Evolutionary conservation across 1,140 invertebrate species (phyloP), one percentile per base, ranked within the genome.

Genomic region (Megalopta genalis): DNA sequence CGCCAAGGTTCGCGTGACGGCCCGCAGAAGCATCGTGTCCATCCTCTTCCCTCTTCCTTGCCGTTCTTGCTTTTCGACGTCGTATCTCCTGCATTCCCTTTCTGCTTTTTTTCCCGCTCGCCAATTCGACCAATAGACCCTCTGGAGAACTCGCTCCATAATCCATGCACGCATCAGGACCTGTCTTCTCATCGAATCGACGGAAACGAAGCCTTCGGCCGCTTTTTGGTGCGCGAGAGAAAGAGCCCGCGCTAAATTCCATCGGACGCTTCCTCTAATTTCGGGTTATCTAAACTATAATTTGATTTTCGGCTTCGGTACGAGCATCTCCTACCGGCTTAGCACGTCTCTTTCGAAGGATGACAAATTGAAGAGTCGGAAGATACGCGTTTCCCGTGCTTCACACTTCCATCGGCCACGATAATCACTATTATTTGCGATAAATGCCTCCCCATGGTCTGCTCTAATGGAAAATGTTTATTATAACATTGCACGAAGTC

Each of bases 91-190:
- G 66, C 82, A 78, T 82, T 69, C 69, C 60, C 57, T 32, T 68
- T 72, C 57, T 66, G 49, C 37, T 65, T 71, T 67, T 77, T 72
- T 59, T 67, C n/a, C 39, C 75, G 66, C 72, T 74, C 74, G 83
- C 72, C 86, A 87, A 88, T 87, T 88, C 85, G 83, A 68, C 81
- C 81, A 67, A 77, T 85, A 66, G 79, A 84, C 69, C 84, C 57
- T 60, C 66, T 57, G 25, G 67, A 76, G 67, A 86, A 85, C 82
- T 73, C 82, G 83, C 77, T 83, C 77, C 68, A 80, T 83, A 80
- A 83, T 82, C 82, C 70, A 27, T 39, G 82, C 77, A 84, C 66
- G 81, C 75, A 83, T 27, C 70, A 46, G 49, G 71, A 71, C 82
- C 60, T 65, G 82, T 66, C 54, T 69, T 84, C 75, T 59, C 54